These are phyloP conservation scores for Camelus dromedarius DNA, from an alignment of 2,113 vertebrate species.

Conservation along the genomic window DNA sequence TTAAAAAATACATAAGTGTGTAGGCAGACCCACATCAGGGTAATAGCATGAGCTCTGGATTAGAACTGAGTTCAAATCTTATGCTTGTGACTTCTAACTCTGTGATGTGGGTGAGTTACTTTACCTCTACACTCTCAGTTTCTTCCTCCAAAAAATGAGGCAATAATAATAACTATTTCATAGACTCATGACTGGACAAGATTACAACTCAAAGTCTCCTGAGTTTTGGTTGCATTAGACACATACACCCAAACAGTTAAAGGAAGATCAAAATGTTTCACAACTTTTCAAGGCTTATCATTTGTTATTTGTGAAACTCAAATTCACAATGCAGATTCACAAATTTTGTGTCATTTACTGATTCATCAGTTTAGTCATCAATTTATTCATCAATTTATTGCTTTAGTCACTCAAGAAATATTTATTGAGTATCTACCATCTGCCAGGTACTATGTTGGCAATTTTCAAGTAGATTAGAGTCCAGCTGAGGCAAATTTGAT, in stretches of 20 bases:
- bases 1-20: neutral
- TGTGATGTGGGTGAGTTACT: neutral
- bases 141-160: neutral
- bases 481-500: neutral
- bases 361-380: neutral
- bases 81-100: neutral
- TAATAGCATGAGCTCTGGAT: neutral
- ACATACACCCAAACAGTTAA: neutral
- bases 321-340: neutral
- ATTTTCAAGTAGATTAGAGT: constrained; percentile 33
- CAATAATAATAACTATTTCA: neutral
- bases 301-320: neutral
- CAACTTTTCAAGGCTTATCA: neutral
- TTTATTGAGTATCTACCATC: neutral
- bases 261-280: neutral
- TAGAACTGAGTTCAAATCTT: neutral
- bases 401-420: neutral
- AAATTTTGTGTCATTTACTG: neutral
- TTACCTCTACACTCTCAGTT: neutral
- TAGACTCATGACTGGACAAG: neutral
- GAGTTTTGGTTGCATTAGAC: neutral
- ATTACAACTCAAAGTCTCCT: neutral
- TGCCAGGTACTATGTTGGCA: neutral
- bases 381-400: neutral
- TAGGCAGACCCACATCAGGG: neutral